Evolutionary conservation across 2,888 invertebrate genomes (phyloP).

Genomic region (Nycteola revayana): DNA sequence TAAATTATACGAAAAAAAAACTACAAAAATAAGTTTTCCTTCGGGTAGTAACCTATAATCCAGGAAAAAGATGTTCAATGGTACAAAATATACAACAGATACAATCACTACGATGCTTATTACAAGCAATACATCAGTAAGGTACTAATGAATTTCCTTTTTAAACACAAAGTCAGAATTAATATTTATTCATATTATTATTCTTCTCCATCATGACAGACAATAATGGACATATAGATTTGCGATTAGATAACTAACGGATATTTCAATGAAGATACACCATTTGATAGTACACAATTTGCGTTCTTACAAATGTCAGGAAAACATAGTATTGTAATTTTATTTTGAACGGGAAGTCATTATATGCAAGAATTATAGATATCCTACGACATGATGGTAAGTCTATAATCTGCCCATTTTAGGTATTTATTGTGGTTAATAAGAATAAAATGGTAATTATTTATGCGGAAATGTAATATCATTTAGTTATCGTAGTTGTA

Average conservation of each 20-base stretch:
- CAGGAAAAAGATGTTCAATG: too few relatives aligned
- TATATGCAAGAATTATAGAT: conserved; percentile 32
- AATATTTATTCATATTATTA: too few relatives aligned
- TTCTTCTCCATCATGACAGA: not conserved
- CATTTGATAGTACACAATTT: conserved; percentile 11
- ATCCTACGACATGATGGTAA: conserved; percentile 11
- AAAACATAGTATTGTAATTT: conserved; percentile 38
- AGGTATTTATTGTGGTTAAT: conserved; percentile 17
- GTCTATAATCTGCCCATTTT: conserved; percentile 14
- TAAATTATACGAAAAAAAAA: too few relatives aligned
- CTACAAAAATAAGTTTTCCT: too few relatives aligned
- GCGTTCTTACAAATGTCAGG: conserved; percentile 40
- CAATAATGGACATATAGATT: conserved; percentile 12
- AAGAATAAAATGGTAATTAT: conserved; percentile 15
- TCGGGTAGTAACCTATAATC: too few relatives aligned
- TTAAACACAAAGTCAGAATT: too few relatives aligned
- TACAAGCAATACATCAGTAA: too few relatives aligned
- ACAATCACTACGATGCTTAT: too few relatives aligned
- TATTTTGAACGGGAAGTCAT: conserved; percentile 42
- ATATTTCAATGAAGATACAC: too few relatives aligned
- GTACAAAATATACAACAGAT: too few relatives aligned
- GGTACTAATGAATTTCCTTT: too few relatives aligned
- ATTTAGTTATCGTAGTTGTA: not conserved
- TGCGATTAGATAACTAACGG: conserved; percentile 16
- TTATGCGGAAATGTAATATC: conserved; percentile 28